Evolutionary conservation across 2,888 invertebrate genomes (phyloP), one percentile per base, ranked within the genome.

Genomic region (Amphipyra tragopoginis): DNA sequence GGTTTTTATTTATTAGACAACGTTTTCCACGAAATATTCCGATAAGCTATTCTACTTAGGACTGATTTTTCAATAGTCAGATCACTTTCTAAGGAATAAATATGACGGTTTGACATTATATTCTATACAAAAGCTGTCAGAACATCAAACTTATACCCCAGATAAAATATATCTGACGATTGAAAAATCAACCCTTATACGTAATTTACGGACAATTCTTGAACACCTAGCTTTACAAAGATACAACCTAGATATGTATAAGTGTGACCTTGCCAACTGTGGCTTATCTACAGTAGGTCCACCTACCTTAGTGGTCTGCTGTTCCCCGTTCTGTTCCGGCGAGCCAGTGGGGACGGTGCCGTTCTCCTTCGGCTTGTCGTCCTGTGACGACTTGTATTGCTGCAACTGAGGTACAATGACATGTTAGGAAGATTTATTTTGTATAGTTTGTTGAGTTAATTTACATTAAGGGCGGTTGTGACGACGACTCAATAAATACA

Each of bases 361-460:
- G 91, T 97, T 98, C 92, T 98, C 97, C 92, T 97, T 97, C 77
- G 97, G 97, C 93, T 96, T 96, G 78, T 94, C 95, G 82, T 96
- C 96, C 67, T 89, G 86, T 21, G 97, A 96, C 79, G 96, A 92
- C 95, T 98, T 98, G 93, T 97, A 97, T 93, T 98, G 97, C 93
- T 97, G 97, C 86, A 98, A 96, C 97, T 97, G 90, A 40, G 62
- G 53, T 43, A 1, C 0, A 58, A 40, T 8, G 0, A 5, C 0
- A 2, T 15, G 10, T 59, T 38, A 2, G 10, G 7, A 10, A 0
- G 3, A 8, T 42, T 42, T 14, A 1, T 14, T 15, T 15, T 15
- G 36, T 10, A 1, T 7, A 7, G 36, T 5, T 9, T 7, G 8
- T 10, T 21, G 21, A 3, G 21, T 2, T 21, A 21, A 2, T 21